These are phyloP conservation scores for Lamprotornis superbus DNA, from an alignment of 2,113 vertebrate genomes.

Conservation along the genomic window DNA sequence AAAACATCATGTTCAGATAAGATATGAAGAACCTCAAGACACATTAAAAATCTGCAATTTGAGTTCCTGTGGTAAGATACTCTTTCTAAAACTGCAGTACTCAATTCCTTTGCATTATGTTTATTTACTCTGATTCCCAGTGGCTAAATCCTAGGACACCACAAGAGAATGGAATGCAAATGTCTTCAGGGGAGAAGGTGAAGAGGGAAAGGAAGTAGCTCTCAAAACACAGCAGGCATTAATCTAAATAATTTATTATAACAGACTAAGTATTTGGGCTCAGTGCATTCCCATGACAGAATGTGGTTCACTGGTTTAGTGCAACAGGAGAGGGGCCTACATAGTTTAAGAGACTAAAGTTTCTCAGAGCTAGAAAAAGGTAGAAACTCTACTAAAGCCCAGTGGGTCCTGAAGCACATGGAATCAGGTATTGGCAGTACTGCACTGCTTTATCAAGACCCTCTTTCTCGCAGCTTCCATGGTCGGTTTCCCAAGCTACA, in stretches of 20 bases:
- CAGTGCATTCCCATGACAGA: background rate
- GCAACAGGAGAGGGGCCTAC: background rate
- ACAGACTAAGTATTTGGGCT: background rate
- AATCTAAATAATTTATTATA: background rate
- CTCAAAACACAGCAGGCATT: background rate
- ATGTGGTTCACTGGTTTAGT: background rate
- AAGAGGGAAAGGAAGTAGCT: background rate
- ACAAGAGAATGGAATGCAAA: background rate
- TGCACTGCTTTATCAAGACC: accelerated
- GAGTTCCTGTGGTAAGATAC: background rate
- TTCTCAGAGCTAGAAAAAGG: background rate
- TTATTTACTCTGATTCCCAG: background rate
- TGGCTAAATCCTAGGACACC: background rate
- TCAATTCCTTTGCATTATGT: background rate
- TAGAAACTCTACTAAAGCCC: background rate
- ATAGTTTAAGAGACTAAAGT: background rate
- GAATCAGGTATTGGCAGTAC: background rate
- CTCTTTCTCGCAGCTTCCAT: background rate
- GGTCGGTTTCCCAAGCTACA: background rate
- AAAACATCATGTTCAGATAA: background rate
- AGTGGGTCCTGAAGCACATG: background rate
- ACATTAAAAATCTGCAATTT: background rate
- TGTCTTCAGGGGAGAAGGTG: background rate
- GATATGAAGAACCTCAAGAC: background rate
- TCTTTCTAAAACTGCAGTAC: background rate